Conservation (phyloP, 2,797 vertebrate genomes). For the Enoplosus armatus region DNA sequence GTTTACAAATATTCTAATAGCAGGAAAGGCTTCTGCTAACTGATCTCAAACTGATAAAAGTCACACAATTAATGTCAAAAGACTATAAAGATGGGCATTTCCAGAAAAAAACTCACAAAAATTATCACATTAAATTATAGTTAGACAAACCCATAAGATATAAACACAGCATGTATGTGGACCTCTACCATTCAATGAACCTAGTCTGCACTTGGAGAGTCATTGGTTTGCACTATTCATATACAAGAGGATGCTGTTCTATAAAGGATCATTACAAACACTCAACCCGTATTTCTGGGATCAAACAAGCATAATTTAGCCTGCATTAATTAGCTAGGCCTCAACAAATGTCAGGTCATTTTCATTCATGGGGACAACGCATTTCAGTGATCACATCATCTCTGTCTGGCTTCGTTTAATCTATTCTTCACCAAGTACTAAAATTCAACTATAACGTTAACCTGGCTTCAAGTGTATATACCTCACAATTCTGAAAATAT, state of each 20-base stretch:
- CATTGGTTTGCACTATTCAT: neutral
- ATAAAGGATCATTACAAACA: neutral
- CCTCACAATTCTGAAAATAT: no score
- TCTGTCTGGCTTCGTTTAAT: neutral
- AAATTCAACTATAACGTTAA: neutral
- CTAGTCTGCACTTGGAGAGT: neutral
- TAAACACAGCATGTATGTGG: neutral
- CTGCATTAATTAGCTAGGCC: conserved; percentile 50
- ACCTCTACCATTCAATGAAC: neutral
- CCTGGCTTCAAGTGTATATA: no score
- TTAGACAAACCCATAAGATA: neutral
- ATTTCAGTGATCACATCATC: conserved; percentile 40
- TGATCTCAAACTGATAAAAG: neutral
- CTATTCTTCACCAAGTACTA: neutral
- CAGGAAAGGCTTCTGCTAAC: neutral
- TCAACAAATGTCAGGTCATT: conserved; percentile 32
- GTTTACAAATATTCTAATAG: neutral
- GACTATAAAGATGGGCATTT: neutral
- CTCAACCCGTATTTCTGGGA: neutral
- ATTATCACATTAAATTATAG: neutral
- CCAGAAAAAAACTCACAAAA: neutral
- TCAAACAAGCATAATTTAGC: conserved; percentile 8
- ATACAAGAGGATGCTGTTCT: neutral
- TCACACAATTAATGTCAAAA: neutral
- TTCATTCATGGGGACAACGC: conserved; percentile 58